A percentile compares a stretch with the other conserved stretches of the same genome.
Conservation (phyloP, 2,888 invertebrate genomes). For the Cerceris ruficornis region DNA sequence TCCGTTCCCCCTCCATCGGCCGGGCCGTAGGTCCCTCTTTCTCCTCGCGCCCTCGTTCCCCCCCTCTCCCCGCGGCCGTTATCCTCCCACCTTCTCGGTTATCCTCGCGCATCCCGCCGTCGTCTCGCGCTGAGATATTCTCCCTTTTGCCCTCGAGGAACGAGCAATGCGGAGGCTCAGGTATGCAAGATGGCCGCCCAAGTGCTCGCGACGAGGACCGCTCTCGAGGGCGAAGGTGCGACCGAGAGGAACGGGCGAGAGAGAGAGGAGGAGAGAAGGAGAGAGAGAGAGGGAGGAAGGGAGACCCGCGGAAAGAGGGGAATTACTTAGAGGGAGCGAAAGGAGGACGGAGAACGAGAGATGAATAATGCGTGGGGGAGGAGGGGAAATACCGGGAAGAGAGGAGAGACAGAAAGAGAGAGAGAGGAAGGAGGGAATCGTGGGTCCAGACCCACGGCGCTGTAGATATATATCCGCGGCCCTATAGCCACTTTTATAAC, state of each 20-base stretch:
- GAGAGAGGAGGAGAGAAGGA: constrained; percentile 34
- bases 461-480: constrained; percentile 64
- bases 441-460: constrained; percentile 61
- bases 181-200: constrained; percentile 83
- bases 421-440: constrained; percentile 51
- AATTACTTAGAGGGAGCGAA: constrained; percentile 11
- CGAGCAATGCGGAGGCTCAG: constrained; percentile 82
- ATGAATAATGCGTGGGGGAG: constrained; percentile 77
- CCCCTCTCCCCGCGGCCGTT: constrained; percentile 49
- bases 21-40: background rate
- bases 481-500: constrained; percentile 74
- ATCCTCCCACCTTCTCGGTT: constrained; percentile 62
- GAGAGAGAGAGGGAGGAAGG: constrained; percentile 35
- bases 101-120: constrained; percentile 73
- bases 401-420: constrained; percentile 46
- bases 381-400: constrained; percentile 61
- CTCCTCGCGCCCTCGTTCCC: constrained; percentile 34
- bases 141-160: constrained; percentile 82
- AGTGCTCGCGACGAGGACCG: constrained; percentile 62
- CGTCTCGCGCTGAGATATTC: constrained; percentile 79
- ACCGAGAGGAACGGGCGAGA: constrained; percentile 36
- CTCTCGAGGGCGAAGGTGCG: constrained; percentile 42
- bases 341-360: constrained; percentile 59
- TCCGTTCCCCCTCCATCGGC: constrained; percentile 13
- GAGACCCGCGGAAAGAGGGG: constrained; percentile 21